Percentiles rank a stretch among this genome's conserved stretches.
Conservation (phyloP, 2,113 vertebrate genomes). For the Bos taurus region ARS-UCD2.0 NC_037336.1:27392501-27393000, state of each 20-base stretch:
- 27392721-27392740: background rate
- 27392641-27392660: background rate
- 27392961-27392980: background rate
- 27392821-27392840: background rate
- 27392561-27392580: background rate
- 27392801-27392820: background rate
- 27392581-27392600: background rate
- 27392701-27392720: rapidly evolving
- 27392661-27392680: background rate
- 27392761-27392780: background rate
- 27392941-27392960: background rate
- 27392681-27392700: background rate
- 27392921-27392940: background rate
- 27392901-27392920: background rate
- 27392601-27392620: background rate
- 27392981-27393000: background rate
- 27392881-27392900: background rate
- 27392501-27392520: background rate
- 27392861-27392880: background rate
- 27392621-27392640: background rate
- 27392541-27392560: background rate
- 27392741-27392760: background rate
- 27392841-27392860: background rate
- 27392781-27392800: background rate
- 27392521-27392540: background rate